Conservation (phyloP, 2,113 vertebrate species). For the Colaptes auratus region DNA sequence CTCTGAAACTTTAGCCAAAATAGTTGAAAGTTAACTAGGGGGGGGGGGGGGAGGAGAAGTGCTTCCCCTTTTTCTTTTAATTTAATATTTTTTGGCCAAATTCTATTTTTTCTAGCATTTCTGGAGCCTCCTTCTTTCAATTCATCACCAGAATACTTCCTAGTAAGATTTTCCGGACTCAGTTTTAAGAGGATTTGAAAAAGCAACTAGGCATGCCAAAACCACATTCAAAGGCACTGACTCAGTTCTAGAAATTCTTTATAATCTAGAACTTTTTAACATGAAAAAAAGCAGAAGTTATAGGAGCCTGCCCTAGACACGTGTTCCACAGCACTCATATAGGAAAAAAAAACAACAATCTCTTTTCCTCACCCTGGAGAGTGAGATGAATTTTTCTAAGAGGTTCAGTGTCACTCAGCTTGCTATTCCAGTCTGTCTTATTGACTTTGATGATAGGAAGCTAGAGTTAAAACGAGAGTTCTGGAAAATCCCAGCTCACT, state of each 20-base stretch:
- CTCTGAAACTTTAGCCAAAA: not conserved
- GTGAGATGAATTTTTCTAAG: not conserved
- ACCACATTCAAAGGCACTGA: not conserved
- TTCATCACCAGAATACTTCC: not conserved
- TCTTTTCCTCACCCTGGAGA: not conserved
- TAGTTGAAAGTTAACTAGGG: not conserved
- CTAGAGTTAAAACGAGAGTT: not conserved
- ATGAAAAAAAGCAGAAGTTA: not conserved
- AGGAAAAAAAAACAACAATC: not conserved
- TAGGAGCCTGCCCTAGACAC: accelerated
- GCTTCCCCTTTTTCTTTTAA: not conserved
- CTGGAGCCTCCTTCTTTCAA: not conserved
- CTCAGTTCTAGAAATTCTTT: not conserved
- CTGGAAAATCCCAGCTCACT: not conserved
- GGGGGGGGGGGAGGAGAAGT: not conserved
- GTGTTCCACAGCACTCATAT: not conserved
- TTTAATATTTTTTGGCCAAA: not conserved
- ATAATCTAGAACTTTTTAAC: not conserved
- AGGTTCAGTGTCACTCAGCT: not conserved
- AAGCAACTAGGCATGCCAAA: not conserved
- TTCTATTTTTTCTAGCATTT: not conserved
- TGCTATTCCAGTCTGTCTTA: not conserved
- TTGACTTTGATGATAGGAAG: not conserved
- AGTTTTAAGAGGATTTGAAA: not conserved
- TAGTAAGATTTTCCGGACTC: not conserved